Evolutionary conservation across 2,113 vertebrate species (phyloP).

Genomic region (Aptenodytes patagonicus): DNA sequence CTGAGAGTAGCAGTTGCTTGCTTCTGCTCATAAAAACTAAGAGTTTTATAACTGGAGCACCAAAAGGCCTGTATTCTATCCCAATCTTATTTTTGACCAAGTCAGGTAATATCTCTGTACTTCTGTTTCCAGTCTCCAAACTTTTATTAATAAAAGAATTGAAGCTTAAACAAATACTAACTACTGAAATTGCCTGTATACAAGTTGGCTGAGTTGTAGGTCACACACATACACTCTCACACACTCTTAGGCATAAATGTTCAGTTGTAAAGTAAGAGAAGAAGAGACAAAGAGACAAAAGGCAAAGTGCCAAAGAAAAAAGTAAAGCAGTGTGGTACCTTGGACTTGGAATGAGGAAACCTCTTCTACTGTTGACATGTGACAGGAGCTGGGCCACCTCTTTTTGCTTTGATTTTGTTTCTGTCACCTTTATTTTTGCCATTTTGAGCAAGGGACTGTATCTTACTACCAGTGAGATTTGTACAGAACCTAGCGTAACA

Average conservation of each 20-base stretch:
- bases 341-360: not conserved
- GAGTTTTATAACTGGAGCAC: not conserved
- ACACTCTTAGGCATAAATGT: not conserved
- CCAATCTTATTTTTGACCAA: not conserved
- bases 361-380: not conserved
- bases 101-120: not conserved
- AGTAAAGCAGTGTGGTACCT: not conserved
- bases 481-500: not conserved
- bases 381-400: not conserved
- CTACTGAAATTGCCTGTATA: not conserved
- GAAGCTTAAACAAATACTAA: not conserved
- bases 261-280: not conserved
- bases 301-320: not conserved
- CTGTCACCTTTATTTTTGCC: not conserved
- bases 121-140: not conserved
- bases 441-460: not conserved
- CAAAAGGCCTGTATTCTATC: not conserved
- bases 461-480: not conserved
- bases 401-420: constrained; percentile 12
- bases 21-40: not conserved
- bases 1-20: not conserved
- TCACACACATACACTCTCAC: not conserved
- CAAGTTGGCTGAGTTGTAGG: not conserved
- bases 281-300: not conserved
- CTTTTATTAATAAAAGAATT: not conserved